These are phyloP conservation scores for Dynastes tityus DNA, from an alignment of 2,888 invertebrate genomes.

Conservation along the genomic window DNA sequence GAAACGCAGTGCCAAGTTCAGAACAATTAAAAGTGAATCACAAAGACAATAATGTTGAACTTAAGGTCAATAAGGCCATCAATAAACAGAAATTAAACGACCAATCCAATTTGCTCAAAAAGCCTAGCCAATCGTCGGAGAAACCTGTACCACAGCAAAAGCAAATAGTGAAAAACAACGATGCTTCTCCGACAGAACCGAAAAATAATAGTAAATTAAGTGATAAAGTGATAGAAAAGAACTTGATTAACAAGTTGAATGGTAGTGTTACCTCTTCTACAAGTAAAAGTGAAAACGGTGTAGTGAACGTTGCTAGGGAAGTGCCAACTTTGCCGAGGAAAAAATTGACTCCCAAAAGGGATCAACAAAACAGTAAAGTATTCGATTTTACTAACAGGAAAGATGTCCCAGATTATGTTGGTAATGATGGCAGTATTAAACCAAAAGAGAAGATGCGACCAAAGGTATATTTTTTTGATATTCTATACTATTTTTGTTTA, in stretches of 20 bases:
- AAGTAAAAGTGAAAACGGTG: constrained; percentile 32
- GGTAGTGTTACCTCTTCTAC: constrained; percentile 14
- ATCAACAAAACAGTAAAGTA: constrained; percentile 80
- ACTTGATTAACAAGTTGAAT: constrained; percentile 73
- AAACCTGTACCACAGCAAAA: constrained; percentile 21
- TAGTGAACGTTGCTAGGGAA: constrained; percentile 52
- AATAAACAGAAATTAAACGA: constrained; percentile 33
- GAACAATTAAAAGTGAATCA: constrained; percentile 61
- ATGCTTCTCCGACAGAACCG: constrained; percentile 12
- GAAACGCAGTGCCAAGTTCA: constrained; percentile 50
- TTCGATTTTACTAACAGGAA: constrained; percentile 91
- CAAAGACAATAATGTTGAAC: constrained; percentile 44
- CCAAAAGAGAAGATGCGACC: constrained; percentile 78
- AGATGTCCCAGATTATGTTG: constrained; percentile 92
- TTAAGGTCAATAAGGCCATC: constrained; percentile 23
- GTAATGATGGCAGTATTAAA: constrained; percentile 88
- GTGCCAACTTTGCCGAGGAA: constrained; percentile 50
- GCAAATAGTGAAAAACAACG: constrained; percentile 11
- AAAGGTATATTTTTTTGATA: constrained; percentile 75
- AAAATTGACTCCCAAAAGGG: constrained; percentile 64
- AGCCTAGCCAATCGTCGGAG: constrained; percentile 34
- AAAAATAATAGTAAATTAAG: constrained; percentile 64
- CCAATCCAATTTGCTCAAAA: constrained; percentile 25
- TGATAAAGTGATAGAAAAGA: constrained; percentile 78
- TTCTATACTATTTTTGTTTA: background rate